phyloP scores from a whole-genome alignment of 2,797 vertebrate genomes.

The Dermochelys coriacea region DNA sequence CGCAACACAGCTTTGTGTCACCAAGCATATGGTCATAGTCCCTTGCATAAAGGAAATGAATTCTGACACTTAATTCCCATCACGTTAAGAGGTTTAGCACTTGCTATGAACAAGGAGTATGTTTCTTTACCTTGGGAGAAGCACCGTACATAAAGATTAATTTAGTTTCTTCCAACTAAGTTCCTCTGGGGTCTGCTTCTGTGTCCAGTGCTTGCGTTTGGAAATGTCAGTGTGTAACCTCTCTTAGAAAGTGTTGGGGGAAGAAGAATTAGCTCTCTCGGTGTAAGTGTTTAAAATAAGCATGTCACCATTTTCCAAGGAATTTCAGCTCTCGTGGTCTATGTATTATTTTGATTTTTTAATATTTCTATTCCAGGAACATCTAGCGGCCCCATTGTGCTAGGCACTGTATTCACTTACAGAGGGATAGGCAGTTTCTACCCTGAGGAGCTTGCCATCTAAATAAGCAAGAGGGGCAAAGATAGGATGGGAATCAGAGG shows the following conservation, averaged over 20 bases:
- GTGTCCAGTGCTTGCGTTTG: not conserved
- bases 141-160: not conserved
- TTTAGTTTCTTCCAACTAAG: slow-evolving; percentile 11
- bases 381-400: not conserved
- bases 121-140: not conserved
- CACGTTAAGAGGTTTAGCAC: not conserved
- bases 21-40: not conserved
- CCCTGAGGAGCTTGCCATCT: not conserved
- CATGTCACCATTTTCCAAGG: not conserved
- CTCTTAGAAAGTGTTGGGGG: not conserved
- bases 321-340: not conserved
- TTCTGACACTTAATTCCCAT: not conserved
- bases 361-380: not conserved
- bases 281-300: not conserved
- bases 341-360: not conserved
- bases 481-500: fast-evolving
- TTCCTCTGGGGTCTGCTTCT: slow-evolving; percentile 12
- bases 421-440: not conserved
- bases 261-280: slow-evolving; percentile 11
- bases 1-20: not conserved
- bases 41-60: not conserved
- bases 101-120: not conserved
- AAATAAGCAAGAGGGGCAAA: not conserved
- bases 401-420: not conserved
- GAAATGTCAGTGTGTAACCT: not conserved